Evolutionary conservation across 2,113 vertebrate species (phyloP).

Genomic region (Platanista minor): DNA sequence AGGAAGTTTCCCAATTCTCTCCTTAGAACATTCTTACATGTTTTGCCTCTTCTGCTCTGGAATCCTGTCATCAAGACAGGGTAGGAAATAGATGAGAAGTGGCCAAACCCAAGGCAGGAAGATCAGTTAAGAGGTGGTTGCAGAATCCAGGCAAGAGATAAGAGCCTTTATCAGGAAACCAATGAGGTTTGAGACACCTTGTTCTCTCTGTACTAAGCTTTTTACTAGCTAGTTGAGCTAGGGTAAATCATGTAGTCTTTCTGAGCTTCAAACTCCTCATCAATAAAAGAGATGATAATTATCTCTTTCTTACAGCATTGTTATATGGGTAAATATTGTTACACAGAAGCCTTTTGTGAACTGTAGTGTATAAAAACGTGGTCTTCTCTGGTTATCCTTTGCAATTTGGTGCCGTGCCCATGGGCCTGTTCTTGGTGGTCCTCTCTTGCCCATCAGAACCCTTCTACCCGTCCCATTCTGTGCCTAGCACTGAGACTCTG

Average conservation of each 20-base stretch:
- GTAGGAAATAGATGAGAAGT: not conserved
- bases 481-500: not conserved
- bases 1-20: not conserved
- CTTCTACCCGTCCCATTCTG: not conserved
- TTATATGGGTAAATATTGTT: not conserved
- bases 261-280: not conserved
- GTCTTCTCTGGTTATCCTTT: not conserved
- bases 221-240: not conserved
- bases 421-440: not conserved
- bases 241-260: not conserved
- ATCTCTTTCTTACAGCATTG: not conserved
- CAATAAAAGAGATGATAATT: not conserved
- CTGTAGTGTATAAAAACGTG: not conserved
- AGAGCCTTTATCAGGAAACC: not conserved
- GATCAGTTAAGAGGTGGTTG: not conserved
- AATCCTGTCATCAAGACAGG: not conserved
- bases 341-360: not conserved
- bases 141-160: not conserved
- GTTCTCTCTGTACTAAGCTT: not conserved
- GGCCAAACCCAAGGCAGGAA: not conserved
- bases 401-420: no score
- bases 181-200: not conserved
- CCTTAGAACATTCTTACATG: not conserved
- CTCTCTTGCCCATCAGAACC: no score
- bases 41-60: not conserved